Percentiles rank a stretch among this genome's conserved stretches.
These are phyloP conservation scores for Elymnias hypermnestra DNA, from an alignment of 1,140 invertebrate genomes.

Conservation along the genomic window DNA sequence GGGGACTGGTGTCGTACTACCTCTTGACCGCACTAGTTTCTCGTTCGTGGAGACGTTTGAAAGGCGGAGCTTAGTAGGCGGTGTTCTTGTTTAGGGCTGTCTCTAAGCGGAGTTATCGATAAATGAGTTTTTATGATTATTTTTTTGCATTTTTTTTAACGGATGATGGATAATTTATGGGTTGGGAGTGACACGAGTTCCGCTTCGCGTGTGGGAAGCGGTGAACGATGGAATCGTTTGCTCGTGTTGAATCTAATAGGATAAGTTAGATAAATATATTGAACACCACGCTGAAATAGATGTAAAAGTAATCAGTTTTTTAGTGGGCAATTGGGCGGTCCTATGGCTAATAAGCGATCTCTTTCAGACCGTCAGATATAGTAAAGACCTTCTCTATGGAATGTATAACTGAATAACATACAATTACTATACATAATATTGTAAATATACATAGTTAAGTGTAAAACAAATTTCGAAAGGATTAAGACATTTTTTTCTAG, in stretches of 20 bases:
- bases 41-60: constrained; percentile 45
- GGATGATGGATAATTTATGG: constrained; percentile 61
- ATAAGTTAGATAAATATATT: no score
- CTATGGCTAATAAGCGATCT: no score
- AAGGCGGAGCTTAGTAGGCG: constrained; percentile 47
- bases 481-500: no score
- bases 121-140: constrained; percentile 51
- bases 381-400: no score
- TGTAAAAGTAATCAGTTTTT: no score
- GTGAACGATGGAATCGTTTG: constrained; percentile 26
- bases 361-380: no score
- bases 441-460: no score
- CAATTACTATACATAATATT: no score
- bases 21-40: constrained; percentile 22
- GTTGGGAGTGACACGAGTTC: constrained; percentile 54
- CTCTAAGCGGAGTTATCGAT: constrained; percentile 48
- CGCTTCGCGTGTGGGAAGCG: constrained; percentile 39
- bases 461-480: no score
- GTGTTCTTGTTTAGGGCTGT: constrained; percentile 39
- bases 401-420: no score
- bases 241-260: no score
- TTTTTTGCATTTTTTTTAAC: constrained; percentile 47
- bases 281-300: constrained; percentile 22
- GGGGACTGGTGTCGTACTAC: constrained; percentile 30
- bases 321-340: no score